Evolutionary conservation across 2,797 vertebrate genomes (phyloP).

Genomic region (Lithobates pipiens): DNA sequence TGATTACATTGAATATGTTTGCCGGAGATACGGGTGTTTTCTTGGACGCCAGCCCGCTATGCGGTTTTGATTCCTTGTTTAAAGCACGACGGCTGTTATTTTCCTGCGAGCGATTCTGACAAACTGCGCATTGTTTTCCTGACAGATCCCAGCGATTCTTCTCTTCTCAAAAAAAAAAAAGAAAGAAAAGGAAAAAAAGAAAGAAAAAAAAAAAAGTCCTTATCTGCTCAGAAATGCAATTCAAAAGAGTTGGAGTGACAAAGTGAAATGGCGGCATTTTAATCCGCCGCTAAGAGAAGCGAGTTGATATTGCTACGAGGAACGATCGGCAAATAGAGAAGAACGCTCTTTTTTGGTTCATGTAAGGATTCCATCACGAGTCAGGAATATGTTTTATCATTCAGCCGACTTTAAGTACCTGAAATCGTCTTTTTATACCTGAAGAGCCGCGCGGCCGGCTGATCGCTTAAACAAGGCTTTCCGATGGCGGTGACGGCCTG

Average conservation of each 20-base stretch:
- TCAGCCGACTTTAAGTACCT: too few species aligned
- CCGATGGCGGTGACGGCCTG: too few species aligned
- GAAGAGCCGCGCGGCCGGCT: too few species aligned
- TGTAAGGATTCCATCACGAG: too few species aligned
- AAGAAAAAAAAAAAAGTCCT: conserved; percentile 22
- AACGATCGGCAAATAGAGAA: too few species aligned
- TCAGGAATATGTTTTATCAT: too few species aligned
- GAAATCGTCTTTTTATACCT: too few species aligned
- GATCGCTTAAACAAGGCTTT: too few species aligned
- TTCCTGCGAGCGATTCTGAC: conserved; percentile 50
- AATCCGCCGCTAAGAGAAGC: not conserved
- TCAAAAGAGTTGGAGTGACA: not conserved
- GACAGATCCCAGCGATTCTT: conserved; percentile 45
- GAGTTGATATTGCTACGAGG: not conserved
- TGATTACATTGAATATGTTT: conserved; percentile 48
- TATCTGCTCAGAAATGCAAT: conserved; percentile 23
- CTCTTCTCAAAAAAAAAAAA: too few species aligned
- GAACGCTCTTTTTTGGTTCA: too few species aligned
- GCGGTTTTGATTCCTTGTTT: conserved; percentile 46
- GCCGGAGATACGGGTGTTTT: conserved; percentile 30
- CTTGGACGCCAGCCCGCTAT: conserved; percentile 28
- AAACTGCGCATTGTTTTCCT: conserved; percentile 43
- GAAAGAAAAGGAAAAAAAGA: not conserved
- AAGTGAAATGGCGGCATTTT: not conserved
- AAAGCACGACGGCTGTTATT: conserved; percentile 54